These are phyloP conservation scores for Heliconius melpomene DNA, from an alignment of 1,140 invertebrate species.

Conservation along the genomic window DNA sequence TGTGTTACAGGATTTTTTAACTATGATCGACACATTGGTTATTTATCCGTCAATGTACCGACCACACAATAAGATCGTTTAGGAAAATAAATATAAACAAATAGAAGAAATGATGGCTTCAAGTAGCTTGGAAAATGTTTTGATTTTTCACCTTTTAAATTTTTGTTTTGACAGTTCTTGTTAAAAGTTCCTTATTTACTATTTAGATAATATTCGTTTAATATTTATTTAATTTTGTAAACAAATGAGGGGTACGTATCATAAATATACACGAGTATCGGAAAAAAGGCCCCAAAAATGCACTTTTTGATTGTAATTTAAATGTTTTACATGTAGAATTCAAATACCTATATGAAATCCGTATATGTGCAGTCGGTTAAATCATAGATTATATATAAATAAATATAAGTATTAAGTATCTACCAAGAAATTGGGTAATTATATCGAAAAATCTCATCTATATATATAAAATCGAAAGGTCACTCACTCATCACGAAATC, in stretches of 20 bases:
- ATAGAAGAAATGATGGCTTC: background rate
- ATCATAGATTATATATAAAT: no score
- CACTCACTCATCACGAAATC: no score
- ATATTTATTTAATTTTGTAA: background rate
- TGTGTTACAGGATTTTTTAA: conserved; percentile 6
- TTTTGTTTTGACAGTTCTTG: background rate
- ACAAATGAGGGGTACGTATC: no score
- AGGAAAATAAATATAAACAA: conserved; percentile 29
- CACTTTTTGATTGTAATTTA: no score
- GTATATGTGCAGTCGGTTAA: no score
- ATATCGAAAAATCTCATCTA: background rate
- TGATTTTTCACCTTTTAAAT: background rate
- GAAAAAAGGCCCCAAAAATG: no score
- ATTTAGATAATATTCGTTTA: background rate
- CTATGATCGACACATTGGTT: conserved; percentile 20
- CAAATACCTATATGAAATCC: no score
- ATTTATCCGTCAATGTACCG: conserved; percentile 22
- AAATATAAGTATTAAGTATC: background rate
- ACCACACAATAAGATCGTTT: conserved; percentile 32
- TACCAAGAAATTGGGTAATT: background rate
- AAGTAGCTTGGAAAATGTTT: background rate
- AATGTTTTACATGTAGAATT: no score
- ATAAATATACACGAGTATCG: no score
- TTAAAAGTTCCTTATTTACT: background rate
- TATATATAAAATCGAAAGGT: no score